Base-by-base conservation (phyloP, 2,797 vertebrate species). In the Anguilla anguilla region DNA sequence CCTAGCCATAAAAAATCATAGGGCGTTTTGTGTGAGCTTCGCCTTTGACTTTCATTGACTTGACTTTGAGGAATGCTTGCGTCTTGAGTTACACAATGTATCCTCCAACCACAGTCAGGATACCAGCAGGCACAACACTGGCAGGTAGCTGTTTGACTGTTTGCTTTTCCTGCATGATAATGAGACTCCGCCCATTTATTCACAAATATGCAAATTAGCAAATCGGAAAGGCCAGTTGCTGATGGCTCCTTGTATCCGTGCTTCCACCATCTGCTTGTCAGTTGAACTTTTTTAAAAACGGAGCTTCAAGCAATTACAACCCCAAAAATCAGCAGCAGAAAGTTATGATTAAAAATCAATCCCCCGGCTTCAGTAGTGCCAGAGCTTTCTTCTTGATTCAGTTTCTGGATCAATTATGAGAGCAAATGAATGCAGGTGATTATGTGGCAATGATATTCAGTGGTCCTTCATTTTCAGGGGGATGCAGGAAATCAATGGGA, bases 31-130 rank as follows among this genome's bases (percentile, higher is more conserved):
- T 93, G 90, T 93, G 86, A 91, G 93, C 91, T 92, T 90, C 89
- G 91, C 91, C 92, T 94, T 94, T 95, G 95, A 95, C 94, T 95
- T 96, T 96, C 93, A 96, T 95, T 96, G 51, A 53, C 11, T 53
- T 53, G 51, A 53, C 51, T 53, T 53, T 94, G 93, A 95, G 94
- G 92, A 90, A 91, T 92, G 91, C 93, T 93, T 89, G 92, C 94
- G 93, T 93, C 91, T 91, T 91, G 90, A 87, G 92, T 92, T 94
- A 94, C 90, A 94, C 93, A 92, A 92, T 92, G 90, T 91, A 95
- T 94, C 93, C 94, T 89, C 90, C 88, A 87, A 90, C 94, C 94
- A 94, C 94, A 93, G 92, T 93, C 93, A 93, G 92, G 91, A 90
- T 91, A 90, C 77, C 91, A 91, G 90, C 86, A 85, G 72, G 82